phyloP scores from a whole-genome alignment of 2,888 invertebrate genomes.

The Melolontha melolontha region DNA sequence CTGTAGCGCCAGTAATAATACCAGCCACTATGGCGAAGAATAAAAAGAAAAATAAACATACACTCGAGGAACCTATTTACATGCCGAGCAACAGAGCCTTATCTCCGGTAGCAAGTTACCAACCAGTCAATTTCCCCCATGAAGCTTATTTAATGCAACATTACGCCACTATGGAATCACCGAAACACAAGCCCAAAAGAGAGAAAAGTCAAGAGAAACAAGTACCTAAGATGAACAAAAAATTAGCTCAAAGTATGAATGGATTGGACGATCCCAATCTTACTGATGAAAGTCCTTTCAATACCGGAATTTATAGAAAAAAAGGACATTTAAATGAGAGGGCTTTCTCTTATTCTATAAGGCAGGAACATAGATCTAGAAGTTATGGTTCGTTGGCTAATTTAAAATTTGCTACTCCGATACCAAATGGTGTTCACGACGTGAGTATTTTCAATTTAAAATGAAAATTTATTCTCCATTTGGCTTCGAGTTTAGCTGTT shows the following conservation, averaged over 20 bases:
- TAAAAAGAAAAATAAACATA: slow-evolving; percentile 66
- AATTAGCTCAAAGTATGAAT: slow-evolving; percentile 78
- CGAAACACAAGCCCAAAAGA: slow-evolving; percentile 44
- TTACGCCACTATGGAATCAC: slow-evolving; percentile 68
- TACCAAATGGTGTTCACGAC: slow-evolving; percentile 64
- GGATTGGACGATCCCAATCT: slow-evolving; percentile 69
- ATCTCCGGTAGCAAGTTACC: slow-evolving; percentile 71
- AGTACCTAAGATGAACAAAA: slow-evolving; percentile 68
- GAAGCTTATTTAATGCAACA: slow-evolving; percentile 71
- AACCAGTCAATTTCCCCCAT: slow-evolving; percentile 70
- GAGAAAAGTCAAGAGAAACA: slow-evolving; percentile 61
- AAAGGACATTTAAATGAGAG: slow-evolving; percentile 93
- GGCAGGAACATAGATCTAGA: slow-evolving; percentile 92
- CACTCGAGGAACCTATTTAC: slow-evolving; percentile 73
- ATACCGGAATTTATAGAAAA: slow-evolving; percentile 89
- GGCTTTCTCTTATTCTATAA: slow-evolving; percentile 93
- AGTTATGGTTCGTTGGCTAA: slow-evolving; percentile 94
- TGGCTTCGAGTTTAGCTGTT: too few relatives aligned
- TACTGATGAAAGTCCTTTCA: slow-evolving; percentile 71
- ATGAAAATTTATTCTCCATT: too few relatives aligned
- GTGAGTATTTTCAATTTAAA: slow-evolving; percentile 53
- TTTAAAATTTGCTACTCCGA: slow-evolving; percentile 86
- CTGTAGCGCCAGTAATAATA: slow-evolving; percentile 60
- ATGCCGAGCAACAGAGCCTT: slow-evolving; percentile 70
- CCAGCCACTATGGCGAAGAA: slow-evolving; percentile 70